Evolutionary conservation across 2,113 vertebrate genomes (phyloP).

Genomic region (Apaloderma vittatum): DNA sequence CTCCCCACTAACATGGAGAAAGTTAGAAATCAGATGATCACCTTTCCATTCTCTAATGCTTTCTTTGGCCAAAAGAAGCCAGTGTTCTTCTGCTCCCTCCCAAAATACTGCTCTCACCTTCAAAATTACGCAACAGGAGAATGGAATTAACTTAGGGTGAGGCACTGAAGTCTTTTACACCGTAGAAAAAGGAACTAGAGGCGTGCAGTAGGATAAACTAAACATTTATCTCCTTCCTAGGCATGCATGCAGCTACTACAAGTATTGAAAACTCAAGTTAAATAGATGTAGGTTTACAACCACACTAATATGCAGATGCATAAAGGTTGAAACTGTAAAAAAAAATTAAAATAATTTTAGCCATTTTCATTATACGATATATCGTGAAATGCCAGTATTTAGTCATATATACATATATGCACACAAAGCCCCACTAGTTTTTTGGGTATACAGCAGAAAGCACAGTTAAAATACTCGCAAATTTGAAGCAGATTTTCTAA

Average conservation of each 20-base stretch:
- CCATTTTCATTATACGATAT: background rate
- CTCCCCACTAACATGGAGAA: background rate
- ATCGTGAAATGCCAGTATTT: background rate
- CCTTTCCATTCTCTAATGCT: background rate
- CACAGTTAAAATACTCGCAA: background rate
- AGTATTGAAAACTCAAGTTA: background rate
- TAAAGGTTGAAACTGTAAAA: background rate
- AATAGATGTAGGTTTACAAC: background rate
- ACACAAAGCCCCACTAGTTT: background rate
- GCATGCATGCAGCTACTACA: accelerated
- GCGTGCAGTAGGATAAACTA: background rate
- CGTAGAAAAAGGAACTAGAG: background rate
- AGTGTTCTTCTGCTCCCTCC: background rate
- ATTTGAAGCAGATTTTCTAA: background rate
- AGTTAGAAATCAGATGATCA: background rate
- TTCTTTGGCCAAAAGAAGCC: background rate
- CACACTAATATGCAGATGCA: background rate
- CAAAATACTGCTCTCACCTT: background rate
- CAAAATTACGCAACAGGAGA: background rate
- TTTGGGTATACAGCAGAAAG: background rate
- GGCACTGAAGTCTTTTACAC: background rate
- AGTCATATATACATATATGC: accelerated
- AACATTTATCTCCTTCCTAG: background rate
- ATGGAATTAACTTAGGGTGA: background rate
- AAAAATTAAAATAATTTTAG: accelerated